Evolutionary conservation across 2,888 invertebrate species (phyloP).

Genomic region (Disparrhopalites patrizii): DNA sequence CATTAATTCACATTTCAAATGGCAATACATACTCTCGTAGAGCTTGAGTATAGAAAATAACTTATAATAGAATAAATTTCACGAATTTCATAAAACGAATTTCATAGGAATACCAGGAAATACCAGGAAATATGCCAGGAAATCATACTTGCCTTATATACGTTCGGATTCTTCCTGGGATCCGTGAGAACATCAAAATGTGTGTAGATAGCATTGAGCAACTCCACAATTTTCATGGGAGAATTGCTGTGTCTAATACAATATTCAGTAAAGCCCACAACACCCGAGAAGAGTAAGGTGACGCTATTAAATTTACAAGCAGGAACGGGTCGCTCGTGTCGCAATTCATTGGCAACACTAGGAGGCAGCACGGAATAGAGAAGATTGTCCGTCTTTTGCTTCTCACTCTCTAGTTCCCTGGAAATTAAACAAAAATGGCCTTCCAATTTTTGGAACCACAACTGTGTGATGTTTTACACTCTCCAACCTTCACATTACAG

Average conservation of each 20-base stretch:
- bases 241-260: constrained; percentile 87
- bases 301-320: constrained; percentile 84
- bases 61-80: too few relatives aligned
- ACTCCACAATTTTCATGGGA: constrained; percentile 92
- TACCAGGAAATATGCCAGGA: too few relatives aligned
- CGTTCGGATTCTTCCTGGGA: constrained; percentile 85
- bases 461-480: neutral
- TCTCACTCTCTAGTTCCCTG: constrained; percentile 85
- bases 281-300: constrained; percentile 88
- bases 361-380: constrained; percentile 91
- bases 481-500: too few relatives aligned
- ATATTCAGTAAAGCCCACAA: constrained; percentile 85
- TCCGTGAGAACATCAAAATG: constrained; percentile 91
- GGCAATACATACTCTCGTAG: too few relatives aligned
- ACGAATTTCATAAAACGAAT: too few relatives aligned
- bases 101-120: too few relatives aligned
- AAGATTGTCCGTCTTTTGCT: constrained; percentile 90
- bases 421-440: neutral
- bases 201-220: constrained; percentile 89
- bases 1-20: too few relatives aligned
- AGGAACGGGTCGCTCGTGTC: constrained; percentile 85
- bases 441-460: neutral
- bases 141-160: constrained; percentile 72
- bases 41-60: too few relatives aligned
- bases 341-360: constrained; percentile 88